Conservation (phyloP, 2,888 invertebrate species). For the Rhyacophila evoluta region DNA sequence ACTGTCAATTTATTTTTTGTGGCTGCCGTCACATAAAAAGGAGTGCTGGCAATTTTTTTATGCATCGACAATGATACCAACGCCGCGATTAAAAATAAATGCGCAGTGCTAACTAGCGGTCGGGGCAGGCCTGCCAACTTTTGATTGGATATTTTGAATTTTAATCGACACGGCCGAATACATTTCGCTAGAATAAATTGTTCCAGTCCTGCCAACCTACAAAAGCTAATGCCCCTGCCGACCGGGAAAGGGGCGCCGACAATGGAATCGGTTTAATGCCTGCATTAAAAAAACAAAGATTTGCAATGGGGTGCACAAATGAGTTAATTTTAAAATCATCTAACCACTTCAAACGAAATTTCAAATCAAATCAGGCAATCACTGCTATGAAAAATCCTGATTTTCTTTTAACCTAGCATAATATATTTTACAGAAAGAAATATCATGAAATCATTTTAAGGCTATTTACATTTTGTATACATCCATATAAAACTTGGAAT, state of each 20-base stretch:
- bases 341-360: too few species aligned
- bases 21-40: background rate
- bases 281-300: constrained; percentile 4
- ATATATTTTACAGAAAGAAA: too few species aligned
- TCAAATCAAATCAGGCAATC: too few species aligned
- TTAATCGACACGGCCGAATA: constrained; percentile 28
- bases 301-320: background rate
- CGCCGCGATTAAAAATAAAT: background rate
- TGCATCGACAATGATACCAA: constrained; percentile 2
- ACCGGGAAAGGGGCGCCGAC: background rate
- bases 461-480: too few species aligned
- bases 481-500: too few species aligned
- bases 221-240: background rate
- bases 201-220: constrained; percentile 2
- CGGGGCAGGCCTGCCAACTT: background rate
- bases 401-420: too few species aligned
- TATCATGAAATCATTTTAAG: too few species aligned
- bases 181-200: constrained; percentile 15
- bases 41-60: background rate
- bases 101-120: background rate
- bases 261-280: background rate
- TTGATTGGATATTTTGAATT: constrained; percentile 31
- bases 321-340: too few species aligned
- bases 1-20: background rate
- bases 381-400: too few species aligned